Evolutionary conservation across 2,888 invertebrate genomes (phyloP), one percentile per base, ranked within the genome.

Genomic region (Caenorhabditis sp.): DNA sequence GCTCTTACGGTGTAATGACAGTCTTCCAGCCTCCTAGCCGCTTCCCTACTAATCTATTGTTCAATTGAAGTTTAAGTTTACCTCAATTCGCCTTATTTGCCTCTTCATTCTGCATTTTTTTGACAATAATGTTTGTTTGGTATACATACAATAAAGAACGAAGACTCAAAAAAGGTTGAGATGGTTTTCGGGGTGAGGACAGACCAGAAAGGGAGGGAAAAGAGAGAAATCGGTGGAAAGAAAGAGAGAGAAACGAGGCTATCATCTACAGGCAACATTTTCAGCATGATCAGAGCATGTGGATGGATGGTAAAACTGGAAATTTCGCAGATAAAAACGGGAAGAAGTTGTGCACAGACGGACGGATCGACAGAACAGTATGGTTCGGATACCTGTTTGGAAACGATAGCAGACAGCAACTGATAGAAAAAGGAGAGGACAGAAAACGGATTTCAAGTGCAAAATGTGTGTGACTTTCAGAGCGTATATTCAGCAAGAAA

Each of bases 81-180:
- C 59, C 59, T 59, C 70, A 70, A 3, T 26, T 22, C 52, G 70
- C 70, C 70, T 59, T 59, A 50, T 66, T 63, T 66, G 50, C 58
- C 58, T 52, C 32, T 52, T 52, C 39, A n/a, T 39, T 53, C 53
- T 70, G 59, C 59, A 59, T 70, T 50, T 70, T 70, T 52, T n/a
- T n/a, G n/a, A n/a, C n/a, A n/a, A n/a, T n/a, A n/a, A 41, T 56
- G 32, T 58, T 68, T 50, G 24, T 39, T 46, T 56, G 48, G 48
- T 39, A 13, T 41, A 56, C 50, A 68, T 58, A 58, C 58, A 53
- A 66, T 56, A 50, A 48, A 63, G 30, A 39, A 39, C n/a, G 9
- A 32, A 62, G 30, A 61, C 6, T 2, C 41, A 41, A 52, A 43
- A 53, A 52, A 27, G 13, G 11, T 41, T 50, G 27, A 15, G 27